phyloP scores from a whole-genome alignment of 1,140 invertebrate genomes.

The Drepana arcuata region DNA sequence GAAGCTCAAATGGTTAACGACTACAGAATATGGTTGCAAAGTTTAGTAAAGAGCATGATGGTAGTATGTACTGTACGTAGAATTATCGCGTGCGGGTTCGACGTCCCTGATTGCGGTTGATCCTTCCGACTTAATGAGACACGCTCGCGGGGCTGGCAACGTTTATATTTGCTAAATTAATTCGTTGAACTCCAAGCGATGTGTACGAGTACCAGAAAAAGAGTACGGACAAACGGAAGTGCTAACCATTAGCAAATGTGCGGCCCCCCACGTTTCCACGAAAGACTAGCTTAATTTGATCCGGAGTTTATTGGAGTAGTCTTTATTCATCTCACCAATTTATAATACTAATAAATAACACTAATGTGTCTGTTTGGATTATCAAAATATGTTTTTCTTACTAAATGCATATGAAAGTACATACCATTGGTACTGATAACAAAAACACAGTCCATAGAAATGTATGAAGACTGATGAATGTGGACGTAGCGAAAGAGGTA shows the following conservation, averaged over 20 bases:
- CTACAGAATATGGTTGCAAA: too few species aligned
- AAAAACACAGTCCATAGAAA: too few species aligned
- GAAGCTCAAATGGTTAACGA: too few species aligned
- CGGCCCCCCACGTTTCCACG: slow-evolving; percentile 5
- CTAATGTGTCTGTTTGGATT: too few species aligned
- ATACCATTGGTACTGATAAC: too few species aligned
- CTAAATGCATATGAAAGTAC: too few species aligned
- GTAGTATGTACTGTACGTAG: too few species aligned
- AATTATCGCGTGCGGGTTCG: too few species aligned
- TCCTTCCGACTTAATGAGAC: slow-evolving; percentile 11
- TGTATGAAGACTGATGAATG: too few species aligned
- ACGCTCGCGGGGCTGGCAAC: neutral
- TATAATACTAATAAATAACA: neutral
- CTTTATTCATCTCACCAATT: neutral
- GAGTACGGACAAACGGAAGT: slow-evolving; percentile 40
- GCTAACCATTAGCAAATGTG: slow-evolving; percentile 58
- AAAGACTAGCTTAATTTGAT: neutral
- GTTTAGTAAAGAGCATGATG: too few species aligned
- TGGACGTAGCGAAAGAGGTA: too few species aligned
- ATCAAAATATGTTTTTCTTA: too few species aligned
- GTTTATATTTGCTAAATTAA: slow-evolving; percentile 38
- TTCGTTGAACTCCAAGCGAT: slow-evolving; percentile 38
- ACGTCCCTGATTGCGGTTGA: slow-evolving; percentile 9
- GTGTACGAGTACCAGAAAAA: slow-evolving; percentile 26
- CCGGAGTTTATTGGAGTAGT: neutral